Conservation (phyloP, 2,888 invertebrate genomes). For the Drosophila demipolita region DNA sequence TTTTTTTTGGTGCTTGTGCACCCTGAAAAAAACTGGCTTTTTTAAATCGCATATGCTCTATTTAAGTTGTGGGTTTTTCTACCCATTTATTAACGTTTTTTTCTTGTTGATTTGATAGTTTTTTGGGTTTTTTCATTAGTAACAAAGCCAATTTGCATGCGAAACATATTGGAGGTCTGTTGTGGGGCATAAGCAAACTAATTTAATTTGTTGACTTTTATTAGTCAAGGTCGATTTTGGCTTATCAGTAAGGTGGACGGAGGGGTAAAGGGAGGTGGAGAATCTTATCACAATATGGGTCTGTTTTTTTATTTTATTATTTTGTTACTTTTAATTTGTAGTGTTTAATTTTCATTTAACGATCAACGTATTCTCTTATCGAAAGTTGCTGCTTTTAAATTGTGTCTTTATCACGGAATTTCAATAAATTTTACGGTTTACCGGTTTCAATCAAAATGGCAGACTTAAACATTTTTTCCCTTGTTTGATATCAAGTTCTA, state of each 20-base stretch:
- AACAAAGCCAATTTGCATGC: slow-evolving; percentile 46
- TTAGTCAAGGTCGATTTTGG: slow-evolving; percentile 52
- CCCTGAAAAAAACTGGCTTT: slow-evolving; percentile 32
- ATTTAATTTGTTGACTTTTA: slow-evolving; percentile 44
- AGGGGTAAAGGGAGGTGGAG: neutral
- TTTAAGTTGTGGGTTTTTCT: slow-evolving; percentile 37
- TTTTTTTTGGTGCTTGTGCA: slow-evolving; percentile 38
- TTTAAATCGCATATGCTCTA: slow-evolving; percentile 25
- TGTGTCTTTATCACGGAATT: slow-evolving; percentile 21
- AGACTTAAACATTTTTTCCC: slow-evolving; percentile 9
- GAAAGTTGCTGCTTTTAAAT: slow-evolving; percentile 15
- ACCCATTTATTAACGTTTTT: slow-evolving; percentile 31
- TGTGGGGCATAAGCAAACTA: slow-evolving; percentile 16
- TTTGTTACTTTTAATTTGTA: slow-evolving; percentile 5
- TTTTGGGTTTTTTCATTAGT: slow-evolving; percentile 30
- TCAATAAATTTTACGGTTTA: slow-evolving; percentile 23
- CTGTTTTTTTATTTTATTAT: neutral
- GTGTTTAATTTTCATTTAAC: slow-evolving; percentile 2
- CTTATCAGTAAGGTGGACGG: slow-evolving; percentile 36
- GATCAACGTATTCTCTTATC: slow-evolving; percentile 16
- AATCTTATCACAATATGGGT: slow-evolving; percentile 10
- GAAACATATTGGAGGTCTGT: slow-evolving; percentile 30
- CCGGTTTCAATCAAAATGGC: neutral
- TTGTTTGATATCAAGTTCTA: slow-evolving; percentile 15
- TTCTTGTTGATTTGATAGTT: slow-evolving; percentile 15